Percentiles rank a stretch among this genome's conserved stretches.
Conservation (phyloP, 35 echinoderm and acorn worm genomes). For the Nesometra sesokonis region DNA sequence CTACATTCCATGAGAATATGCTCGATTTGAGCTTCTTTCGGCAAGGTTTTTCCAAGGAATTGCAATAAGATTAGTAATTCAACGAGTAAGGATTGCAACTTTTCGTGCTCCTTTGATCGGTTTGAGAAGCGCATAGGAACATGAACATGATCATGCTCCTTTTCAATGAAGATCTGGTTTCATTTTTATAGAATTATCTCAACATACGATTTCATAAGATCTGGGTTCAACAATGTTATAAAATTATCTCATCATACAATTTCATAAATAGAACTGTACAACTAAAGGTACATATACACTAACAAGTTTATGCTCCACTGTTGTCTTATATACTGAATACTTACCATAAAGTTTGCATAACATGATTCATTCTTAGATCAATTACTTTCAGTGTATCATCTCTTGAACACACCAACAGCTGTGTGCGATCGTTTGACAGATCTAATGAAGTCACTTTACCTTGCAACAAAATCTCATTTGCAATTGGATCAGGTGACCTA, state of each 20-base stretch:
- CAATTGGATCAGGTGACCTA: conserved; percentile 47
- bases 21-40: no score
- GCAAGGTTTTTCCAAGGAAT: no score
- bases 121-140: no score
- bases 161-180: no score
- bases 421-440: conserved; percentile 48
- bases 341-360: conserved; percentile 53
- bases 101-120: no score
- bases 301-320: no score
- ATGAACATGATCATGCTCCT: no score
- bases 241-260: not conserved
- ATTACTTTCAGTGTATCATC: conserved; percentile 60
- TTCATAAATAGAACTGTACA: not conserved
- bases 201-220: not conserved
- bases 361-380: conserved; percentile 78
- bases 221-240: not conserved
- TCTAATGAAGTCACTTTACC: conserved; percentile 92
- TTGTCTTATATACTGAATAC: conserved; percentile 3
- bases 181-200: no score
- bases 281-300: no score
- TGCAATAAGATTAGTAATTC: no score
- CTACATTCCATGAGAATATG: no score
- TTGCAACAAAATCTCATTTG: conserved; percentile 59
- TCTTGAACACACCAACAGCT: conserved; percentile 46
- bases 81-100: no score